Evolutionary conservation across 2,797 vertebrate genomes (phyloP), one percentile per base, ranked within the genome.

Genomic region (Lagocephalus sceleratus): DNA sequence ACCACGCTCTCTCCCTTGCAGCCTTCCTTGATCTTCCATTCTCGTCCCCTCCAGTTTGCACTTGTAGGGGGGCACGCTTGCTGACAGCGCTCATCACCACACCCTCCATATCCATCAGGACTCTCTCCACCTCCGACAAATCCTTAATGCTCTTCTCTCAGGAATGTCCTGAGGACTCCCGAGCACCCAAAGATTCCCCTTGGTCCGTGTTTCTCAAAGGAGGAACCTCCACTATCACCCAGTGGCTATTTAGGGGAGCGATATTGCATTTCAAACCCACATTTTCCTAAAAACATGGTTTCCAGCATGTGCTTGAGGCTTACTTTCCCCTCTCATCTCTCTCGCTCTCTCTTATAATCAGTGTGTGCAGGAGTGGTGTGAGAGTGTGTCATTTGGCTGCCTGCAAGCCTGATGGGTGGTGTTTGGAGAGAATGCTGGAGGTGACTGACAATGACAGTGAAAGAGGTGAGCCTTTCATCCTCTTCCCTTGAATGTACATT

Each of bases 381-480:
- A 54, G 32, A 56, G 46, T 1, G 47, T 65, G 68, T 57, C 70
- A 63, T 23, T 46, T 45, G 46, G 66, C 56, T 60, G 35, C 76
- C 70, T 71, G 49, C 80, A 71, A 80, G 55, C 60, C 65, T 58
- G 78, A 87, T 78, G 74, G 71, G 61, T 75, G 70, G 59, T 78
- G 71, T 83, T 85, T 84, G 47, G 40, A 41, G 51, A 52, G 47
- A 66, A 58, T 60, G 66, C 75, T 73, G 54, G 57, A 68, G 81
- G 81, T 53, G 0, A 42, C 20, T 22, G 20, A 63, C 47, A 22
- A 71, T 64, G 41, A 51, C 56, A 57, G 54, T 14, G 15, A 20
- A 47, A 21, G 11, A 46, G 20, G 7, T 1, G 21, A 14, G 39
- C 25, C 39, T 16, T 29, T 63, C 25, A 3, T 38, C 47, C 52